These are phyloP conservation scores for Callorhinus ursinus DNA, from an alignment of 2,113 vertebrate genomes.

Conservation along the genomic window DNA sequence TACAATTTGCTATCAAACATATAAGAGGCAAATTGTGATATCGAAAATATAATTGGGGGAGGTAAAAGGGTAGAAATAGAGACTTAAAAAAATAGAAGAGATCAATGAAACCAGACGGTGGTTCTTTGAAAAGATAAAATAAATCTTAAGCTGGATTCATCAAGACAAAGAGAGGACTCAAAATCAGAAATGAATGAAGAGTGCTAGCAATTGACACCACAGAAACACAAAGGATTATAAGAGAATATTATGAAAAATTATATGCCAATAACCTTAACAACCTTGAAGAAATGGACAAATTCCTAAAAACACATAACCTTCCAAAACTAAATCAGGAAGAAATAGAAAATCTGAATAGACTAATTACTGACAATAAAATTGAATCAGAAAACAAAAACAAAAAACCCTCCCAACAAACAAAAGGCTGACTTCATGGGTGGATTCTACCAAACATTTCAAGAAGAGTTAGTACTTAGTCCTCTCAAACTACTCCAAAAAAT, in stretches of 20 bases:
- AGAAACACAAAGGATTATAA: not conserved
- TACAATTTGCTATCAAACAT: not conserved
- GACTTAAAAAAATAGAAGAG: not conserved
- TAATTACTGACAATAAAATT: not conserved
- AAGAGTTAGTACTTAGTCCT: not conserved
- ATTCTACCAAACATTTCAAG: not conserved
- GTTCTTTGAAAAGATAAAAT: not conserved
- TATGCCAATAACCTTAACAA: not conserved
- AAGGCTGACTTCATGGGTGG: not conserved
- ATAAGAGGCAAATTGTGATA: not conserved
- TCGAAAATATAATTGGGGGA: not conserved
- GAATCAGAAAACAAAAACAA: not conserved
- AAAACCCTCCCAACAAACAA: not conserved
- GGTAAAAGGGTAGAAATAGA: not conserved
- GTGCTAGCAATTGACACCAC: not conserved
- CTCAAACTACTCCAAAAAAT: not conserved
- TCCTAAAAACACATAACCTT: not conserved
- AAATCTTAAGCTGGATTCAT: not conserved
- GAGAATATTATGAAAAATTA: not conserved
- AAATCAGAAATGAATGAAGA: not conserved
- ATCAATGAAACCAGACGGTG: not conserved
- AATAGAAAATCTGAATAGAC: not conserved
- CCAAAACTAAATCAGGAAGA: not conserved
- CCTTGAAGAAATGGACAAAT: not conserved
- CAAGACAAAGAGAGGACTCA: not conserved